Percentiles rank a stretch among this genome's conserved stretches.
phyloP scores from a whole-genome alignment of 2,888 invertebrate species.

The Conomelus anceps region DNA sequence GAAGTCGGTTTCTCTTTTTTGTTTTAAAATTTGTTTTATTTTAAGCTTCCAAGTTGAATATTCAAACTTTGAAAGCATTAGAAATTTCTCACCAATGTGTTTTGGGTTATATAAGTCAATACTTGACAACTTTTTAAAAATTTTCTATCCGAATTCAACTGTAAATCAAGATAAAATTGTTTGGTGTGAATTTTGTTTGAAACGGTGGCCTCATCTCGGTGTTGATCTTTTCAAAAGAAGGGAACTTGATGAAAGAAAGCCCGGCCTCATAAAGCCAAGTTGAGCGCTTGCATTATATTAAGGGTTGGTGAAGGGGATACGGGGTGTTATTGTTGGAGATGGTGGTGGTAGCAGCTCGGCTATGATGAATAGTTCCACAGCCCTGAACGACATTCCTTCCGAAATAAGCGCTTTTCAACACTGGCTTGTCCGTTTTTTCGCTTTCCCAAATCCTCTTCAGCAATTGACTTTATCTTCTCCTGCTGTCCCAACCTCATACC shows the following conservation, averaged over 20 bases:
- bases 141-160: neutral
- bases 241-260: neutral
- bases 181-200: neutral
- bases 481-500: neutral
- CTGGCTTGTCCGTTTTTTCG: neutral
- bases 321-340: neutral
- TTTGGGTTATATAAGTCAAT: too few species aligned
- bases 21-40: too few species aligned
- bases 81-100: too few species aligned
- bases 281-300: neutral
- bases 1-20: too few species aligned
- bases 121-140: neutral
- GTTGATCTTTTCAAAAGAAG: neutral
- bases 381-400: neutral
- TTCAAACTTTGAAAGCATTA: too few species aligned
- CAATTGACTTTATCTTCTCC: neutral
- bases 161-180: neutral
- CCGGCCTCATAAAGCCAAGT: neutral
- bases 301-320: neutral
- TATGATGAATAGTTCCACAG: neutral
- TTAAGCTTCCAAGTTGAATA: too few species aligned
- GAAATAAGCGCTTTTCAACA: neutral
- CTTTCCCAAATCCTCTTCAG: neutral
- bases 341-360: neutral
- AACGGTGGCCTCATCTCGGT: neutral